These are phyloP conservation scores for Pristionchus pacificus DNA, from an alignment of 1,140 invertebrate genomes.

Conservation along the genomic window DNA sequence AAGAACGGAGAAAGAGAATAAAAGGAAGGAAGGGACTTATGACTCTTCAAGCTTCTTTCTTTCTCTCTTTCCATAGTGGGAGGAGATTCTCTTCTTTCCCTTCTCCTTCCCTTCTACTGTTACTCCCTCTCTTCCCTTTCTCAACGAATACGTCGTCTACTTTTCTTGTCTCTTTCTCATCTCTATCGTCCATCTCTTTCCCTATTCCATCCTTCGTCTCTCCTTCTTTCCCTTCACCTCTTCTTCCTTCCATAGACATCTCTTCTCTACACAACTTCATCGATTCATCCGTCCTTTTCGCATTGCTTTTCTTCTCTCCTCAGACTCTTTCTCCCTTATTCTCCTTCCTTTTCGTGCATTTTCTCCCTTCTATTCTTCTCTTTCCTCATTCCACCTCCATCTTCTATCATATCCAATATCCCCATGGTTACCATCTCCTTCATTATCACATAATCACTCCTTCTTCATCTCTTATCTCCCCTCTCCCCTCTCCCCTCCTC, in stretches of 20 bases:
- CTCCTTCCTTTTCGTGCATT: too few species aligned
- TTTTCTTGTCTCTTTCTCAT: not conserved
- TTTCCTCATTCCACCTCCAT: not conserved
- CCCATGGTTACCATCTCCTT: too few species aligned
- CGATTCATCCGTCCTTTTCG: not conserved
- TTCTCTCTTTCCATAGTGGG: too few species aligned
- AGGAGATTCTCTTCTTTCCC: too few species aligned
- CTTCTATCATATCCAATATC: too few species aligned
- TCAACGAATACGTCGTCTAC: too few species aligned
- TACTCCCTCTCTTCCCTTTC: too few species aligned
- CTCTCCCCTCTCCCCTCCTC: not conserved
- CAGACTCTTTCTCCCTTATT: not conserved
- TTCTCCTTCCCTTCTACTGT: too few species aligned
- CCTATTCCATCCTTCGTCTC: not conserved
- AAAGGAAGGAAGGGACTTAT: too few species aligned
- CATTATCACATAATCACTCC: too few species aligned
- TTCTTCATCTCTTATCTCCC: not conserved
- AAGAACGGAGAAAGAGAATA: too few species aligned
- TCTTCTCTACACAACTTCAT: not conserved
- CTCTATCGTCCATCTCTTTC: not conserved
- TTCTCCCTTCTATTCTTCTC: not conserved
- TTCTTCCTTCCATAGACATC: not conserved
- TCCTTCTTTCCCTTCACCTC: not conserved
- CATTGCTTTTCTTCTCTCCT: constrained; percentile 1
- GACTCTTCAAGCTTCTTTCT: too few species aligned